Evolutionary conservation across 2,888 invertebrate genomes (phyloP), one percentile per base, ranked within the genome.

Genomic region (Oxytorus armatus): DNA sequence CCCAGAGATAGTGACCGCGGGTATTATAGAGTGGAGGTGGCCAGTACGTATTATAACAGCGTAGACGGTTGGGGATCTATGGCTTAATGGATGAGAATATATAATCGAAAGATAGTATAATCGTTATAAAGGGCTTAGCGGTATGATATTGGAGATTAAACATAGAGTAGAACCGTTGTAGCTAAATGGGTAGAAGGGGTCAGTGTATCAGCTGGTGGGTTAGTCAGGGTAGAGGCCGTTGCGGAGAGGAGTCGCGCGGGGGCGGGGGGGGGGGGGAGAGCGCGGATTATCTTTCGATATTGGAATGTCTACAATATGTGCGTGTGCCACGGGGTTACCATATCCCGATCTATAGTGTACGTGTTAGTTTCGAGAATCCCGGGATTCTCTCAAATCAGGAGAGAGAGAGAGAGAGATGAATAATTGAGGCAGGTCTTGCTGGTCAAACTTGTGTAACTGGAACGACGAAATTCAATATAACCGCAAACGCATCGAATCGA

Each of bases 61-160:
- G 18, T 10, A 21, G 21, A 63, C 25, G 11, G 44, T 39, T 18
- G 39, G 7, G 47, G 59, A 33, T 63, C 21, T 55, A 63, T 68
- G 57, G 79, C 75, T 76, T 76, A 68, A n/a, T 39, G 72, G 10
- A 63, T 25, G 55, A 72, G 72, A 72, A 72, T 61, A 74, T 75
- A 61, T 72, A 68, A 80, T 72, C 61, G 47, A 61, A 76, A 76
- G 79, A 76, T 76, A 55, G 76, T 76, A 73, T 73, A 80, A 80
- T 76, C 68, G 76, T 76, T 72, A 63, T 63, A 73, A 68, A 76
- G 76, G 76, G 76, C 76, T 80, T 73, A 80, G 68, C 70, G 76
- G 65, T 61, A 61, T 68, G 72, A 68, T 80, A 73, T 80, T 61
- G 79, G 61, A 76, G 76, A 80, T 80, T 80, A 80, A 80, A 80